Conservation (phyloP, 2,797 vertebrate genomes). For the Champsocephalus esox region DNA sequence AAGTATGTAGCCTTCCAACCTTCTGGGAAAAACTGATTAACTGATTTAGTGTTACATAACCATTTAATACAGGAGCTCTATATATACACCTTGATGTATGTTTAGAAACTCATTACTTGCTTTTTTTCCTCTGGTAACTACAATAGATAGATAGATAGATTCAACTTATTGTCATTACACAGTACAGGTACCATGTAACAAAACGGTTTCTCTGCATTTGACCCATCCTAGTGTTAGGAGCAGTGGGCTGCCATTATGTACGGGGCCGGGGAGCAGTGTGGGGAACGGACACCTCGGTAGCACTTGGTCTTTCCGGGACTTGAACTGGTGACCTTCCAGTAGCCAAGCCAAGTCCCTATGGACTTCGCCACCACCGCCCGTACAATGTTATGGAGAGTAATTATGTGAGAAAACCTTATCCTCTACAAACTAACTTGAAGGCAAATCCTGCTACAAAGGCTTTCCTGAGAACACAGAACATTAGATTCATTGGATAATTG, state of each 20-base stretch:
- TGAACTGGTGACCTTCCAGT: too few relatives aligned
- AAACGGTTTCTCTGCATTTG: too few relatives aligned
- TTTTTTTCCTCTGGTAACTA: constrained; percentile 17
- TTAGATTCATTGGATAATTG: constrained; percentile 38
- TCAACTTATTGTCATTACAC: too few relatives aligned
- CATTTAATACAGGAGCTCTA: constrained; percentile 18
- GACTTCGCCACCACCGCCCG: too few relatives aligned
- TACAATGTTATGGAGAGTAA: constrained; percentile 24
- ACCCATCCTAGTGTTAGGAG: too few relatives aligned
- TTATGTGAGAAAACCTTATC: constrained; percentile 42
- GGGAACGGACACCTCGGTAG: too few relatives aligned
- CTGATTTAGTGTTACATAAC: constrained; percentile 35
- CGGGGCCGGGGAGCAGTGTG: too few relatives aligned
- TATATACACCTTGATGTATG: constrained; percentile 6
- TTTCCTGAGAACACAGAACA: constrained; percentile 23
- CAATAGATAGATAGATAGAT: too few relatives aligned
- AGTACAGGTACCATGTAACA: too few relatives aligned
- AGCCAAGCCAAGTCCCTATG: too few relatives aligned
- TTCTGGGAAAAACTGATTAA: constrained; percentile 23
- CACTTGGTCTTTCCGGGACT: too few relatives aligned
- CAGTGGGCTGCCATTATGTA: too few relatives aligned
- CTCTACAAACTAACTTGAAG: constrained; percentile 25
- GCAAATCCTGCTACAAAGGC: constrained; percentile 20
- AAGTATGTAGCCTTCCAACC: constrained; percentile 21
- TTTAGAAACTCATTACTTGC: constrained; percentile 30